These are phyloP conservation scores for Girardinus metallicus DNA, from an alignment of 2,797 vertebrate species.

Conservation along the genomic window DNA sequence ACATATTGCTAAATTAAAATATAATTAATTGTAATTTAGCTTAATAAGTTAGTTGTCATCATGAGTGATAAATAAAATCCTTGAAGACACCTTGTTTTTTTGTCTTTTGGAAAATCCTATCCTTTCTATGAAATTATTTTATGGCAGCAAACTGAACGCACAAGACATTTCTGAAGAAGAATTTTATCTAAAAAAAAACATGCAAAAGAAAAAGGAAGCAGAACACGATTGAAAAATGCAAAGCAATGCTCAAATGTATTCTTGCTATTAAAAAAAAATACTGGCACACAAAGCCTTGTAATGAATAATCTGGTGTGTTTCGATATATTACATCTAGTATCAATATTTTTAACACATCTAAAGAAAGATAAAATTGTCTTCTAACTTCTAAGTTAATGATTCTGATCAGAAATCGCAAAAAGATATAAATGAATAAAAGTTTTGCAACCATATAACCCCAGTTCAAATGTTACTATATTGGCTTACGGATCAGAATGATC, in stretches of 20 bases:
- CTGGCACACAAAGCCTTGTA: background rate
- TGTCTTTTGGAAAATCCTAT: background rate
- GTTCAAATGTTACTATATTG: background rate
- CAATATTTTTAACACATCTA: background rate
- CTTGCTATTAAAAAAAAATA: background rate
- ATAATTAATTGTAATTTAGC: background rate
- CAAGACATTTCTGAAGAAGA: background rate
- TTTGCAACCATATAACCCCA: background rate
- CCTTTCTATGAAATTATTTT: background rate
- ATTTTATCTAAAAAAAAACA: background rate
- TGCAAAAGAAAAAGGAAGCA: background rate
- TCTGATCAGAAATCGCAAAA: background rate
- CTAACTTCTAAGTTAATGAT: background rate
- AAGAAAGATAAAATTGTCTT: background rate
- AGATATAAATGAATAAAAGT: background rate
- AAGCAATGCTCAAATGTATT: background rate
- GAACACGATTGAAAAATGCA: background rate
- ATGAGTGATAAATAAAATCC: background rate
- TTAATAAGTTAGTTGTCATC: background rate
- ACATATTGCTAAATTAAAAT: background rate
- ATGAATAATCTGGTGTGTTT: background rate
- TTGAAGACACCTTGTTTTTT: background rate
- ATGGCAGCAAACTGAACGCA: background rate
- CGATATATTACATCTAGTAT: background rate
- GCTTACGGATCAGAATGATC: background rate